A percentile compares a stretch with the other conserved stretches of the same genome.
These are phyloP conservation scores for Cetonia aurata DNA, from an alignment of 2,888 invertebrate species.

Conservation along the genomic window DNA sequence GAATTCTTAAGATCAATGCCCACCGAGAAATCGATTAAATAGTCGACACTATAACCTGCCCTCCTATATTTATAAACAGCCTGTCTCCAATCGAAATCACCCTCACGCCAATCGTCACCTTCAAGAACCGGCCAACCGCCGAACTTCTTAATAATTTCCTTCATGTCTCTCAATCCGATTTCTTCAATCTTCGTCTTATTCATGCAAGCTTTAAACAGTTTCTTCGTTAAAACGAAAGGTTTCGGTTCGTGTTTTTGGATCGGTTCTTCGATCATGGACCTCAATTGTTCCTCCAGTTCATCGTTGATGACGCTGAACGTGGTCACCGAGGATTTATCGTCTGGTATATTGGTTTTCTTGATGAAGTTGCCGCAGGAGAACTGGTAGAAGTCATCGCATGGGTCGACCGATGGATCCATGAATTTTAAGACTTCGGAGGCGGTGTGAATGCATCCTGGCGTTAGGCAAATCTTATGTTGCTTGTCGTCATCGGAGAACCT, in stretches of 20 bases:
- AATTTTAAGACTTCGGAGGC: slow-evolving; percentile 79
- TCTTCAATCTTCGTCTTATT: slow-evolving; percentile 86
- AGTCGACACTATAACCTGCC: slow-evolving; percentile 89
- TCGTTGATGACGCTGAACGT: slow-evolving; percentile 83
- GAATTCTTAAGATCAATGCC: slow-evolving; percentile 92
- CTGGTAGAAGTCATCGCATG: slow-evolving; percentile 86
- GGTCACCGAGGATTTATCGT: slow-evolving; percentile 84
- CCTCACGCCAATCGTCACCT: slow-evolving; percentile 79
- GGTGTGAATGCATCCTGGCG: slow-evolving; percentile 85
- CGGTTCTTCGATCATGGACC: slow-evolving; percentile 78
- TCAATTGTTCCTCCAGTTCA: slow-evolving; percentile 79
- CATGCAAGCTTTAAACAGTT: slow-evolving; percentile 89
- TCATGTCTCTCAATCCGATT: slow-evolving; percentile 80
- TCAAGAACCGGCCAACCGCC: slow-evolving; percentile 96
- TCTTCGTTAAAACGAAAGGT: slow-evolving; percentile 83
- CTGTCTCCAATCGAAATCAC: slow-evolving; percentile 83
- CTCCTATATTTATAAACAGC: slow-evolving; percentile 85
- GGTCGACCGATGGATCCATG: slow-evolving; percentile 79
- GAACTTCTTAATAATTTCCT: slow-evolving; percentile 78
- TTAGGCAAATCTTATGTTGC: slow-evolving; percentile 72
- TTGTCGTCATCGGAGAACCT: slow-evolving; percentile 55
- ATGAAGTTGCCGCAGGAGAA: slow-evolving; percentile 85
- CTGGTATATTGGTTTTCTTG: slow-evolving; percentile 77
- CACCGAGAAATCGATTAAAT: slow-evolving; percentile 91
- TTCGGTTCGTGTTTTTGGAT: slow-evolving; percentile 73